Conservation (phyloP, 2,888 invertebrate genomes). For the Serripes groenlandicus region DNA sequence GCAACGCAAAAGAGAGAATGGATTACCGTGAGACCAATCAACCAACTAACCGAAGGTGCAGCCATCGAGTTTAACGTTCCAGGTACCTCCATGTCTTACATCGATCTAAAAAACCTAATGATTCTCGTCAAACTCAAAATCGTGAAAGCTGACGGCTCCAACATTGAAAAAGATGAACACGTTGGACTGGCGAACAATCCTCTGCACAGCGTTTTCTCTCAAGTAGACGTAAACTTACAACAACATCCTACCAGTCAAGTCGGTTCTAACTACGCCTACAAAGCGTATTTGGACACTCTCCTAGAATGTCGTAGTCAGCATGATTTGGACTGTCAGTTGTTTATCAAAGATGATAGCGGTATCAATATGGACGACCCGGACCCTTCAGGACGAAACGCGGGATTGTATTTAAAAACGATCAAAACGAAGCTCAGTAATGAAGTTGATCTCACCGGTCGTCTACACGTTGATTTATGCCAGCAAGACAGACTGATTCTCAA, state of each 20-base stretch:
- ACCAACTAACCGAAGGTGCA: conserved; percentile 32
- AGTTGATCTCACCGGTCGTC: conserved; percentile 48
- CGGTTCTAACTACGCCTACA: conserved; percentile 62
- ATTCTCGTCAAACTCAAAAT: conserved; percentile 39
- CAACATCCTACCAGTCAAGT: conserved; percentile 30
- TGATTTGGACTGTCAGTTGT: conserved; percentile 30
- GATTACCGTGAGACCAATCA: conserved; percentile 48
- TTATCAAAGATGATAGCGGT: conserved; percentile 47
- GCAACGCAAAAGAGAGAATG: conserved; percentile 32
- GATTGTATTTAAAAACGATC: conserved; percentile 25
- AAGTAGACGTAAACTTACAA: conserved; percentile 51
- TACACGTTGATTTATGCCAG: conserved; percentile 47
- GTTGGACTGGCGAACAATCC: conserved; percentile 31
- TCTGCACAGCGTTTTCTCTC: conserved; percentile 46
- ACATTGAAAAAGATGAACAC: background rate
- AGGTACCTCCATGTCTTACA: conserved; percentile 39
- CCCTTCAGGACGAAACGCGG: conserved; percentile 38
- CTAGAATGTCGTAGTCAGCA: background rate
- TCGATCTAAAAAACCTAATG: conserved; percentile 50
- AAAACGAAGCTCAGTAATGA: conserved; percentile 43
- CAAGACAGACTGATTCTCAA: conserved; percentile 51
- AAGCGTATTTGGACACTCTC: conserved; percentile 64
- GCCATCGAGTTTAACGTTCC: conserved; percentile 51
- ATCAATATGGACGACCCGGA: conserved; percentile 37
- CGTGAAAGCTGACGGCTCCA: conserved; percentile 9